Evolutionary conservation across 2,797 vertebrate genomes (phyloP), one percentile per base, ranked within the genome.

Genomic region (Falco biarmicus): DNA sequence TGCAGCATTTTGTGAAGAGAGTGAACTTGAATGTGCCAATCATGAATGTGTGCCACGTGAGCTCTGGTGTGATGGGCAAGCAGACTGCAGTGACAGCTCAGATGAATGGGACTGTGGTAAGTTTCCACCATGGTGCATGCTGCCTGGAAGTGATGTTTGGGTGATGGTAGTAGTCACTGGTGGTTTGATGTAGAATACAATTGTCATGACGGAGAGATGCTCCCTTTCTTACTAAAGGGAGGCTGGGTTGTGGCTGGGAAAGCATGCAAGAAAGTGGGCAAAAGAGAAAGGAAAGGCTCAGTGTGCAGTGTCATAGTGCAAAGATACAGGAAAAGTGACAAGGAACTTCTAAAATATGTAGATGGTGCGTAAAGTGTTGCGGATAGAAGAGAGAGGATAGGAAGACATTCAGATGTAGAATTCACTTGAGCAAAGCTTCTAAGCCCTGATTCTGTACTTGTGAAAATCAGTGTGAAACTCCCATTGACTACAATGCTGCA

Each of bases 91-190:
- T 0, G 99, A 99, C 98, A 98, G 98, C 94, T 99, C 99, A 0
- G 99, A 99, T 29, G 99, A 99, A 83, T 99, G 99, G 99, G 95
- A 98, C 97, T 99, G 99, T 56, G 99, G 99, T 99, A 96, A 98
- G 98, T 96, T 76, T 64, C 65, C 15, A 13, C 11, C 6, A 1
- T 29, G 56, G 39, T 25, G 18, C 8, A 12, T 32, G n/a, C 56
- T 79, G 69, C 32, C 34, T 45, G 8, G 15, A 12, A 43, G 10
- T n/a, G 45, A 13, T 53, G 10, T 37, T 24, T 60, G 34, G 8
- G 39, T 60, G 37, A 51, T 45, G 37, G 17, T 32, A 41, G 26
- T 32, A 50, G 26, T 83, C 18, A 15, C 17, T 37, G 54, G 43
- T 60, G 73, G 25, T 86, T 81, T 74, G 43, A n/a, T 89, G 39